Evolutionary conservation across 2,113 vertebrate species (phyloP).

Genomic region (Phoxinus phoxinus): DNA sequence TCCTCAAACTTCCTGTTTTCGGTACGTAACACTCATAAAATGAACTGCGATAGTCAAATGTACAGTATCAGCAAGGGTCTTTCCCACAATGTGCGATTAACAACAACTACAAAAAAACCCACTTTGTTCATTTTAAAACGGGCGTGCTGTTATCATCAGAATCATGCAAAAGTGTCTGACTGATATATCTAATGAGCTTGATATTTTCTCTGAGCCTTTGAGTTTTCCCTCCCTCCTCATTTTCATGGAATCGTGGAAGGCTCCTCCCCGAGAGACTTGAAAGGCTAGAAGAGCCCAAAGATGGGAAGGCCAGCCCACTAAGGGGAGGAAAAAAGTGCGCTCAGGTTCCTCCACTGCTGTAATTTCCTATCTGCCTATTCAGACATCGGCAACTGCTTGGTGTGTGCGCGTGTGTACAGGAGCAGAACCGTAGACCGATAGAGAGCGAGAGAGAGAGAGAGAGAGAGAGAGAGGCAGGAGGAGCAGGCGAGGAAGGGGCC

Average conservation of each 20-base stretch:
- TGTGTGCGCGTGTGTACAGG: constrained; percentile 67
- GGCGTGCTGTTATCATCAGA: constrained; percentile 10
- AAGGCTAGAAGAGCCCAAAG: constrained; percentile 79
- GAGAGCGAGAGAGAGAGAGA: constrained; percentile 64
- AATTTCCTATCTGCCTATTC: constrained; percentile 85
- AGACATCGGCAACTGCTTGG: constrained; percentile 80
- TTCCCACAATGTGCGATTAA: background rate
- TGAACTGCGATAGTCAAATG: background rate
- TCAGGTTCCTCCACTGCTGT: constrained; percentile 78
- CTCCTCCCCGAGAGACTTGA: constrained; percentile 77
- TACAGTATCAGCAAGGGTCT: constrained; percentile 4
- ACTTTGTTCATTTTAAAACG: constrained; percentile 19
- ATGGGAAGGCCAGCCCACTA: constrained; percentile 80
- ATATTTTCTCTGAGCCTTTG: constrained; percentile 71
- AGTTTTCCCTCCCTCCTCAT: constrained; percentile 70
- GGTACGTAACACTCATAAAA: constrained; percentile 35
- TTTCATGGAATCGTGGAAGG: constrained; percentile 77
- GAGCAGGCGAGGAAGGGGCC: constrained; percentile 69
- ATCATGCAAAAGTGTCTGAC: constrained; percentile 47
- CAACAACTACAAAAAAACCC: background rate
- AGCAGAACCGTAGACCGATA: constrained; percentile 60
- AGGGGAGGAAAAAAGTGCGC: constrained; percentile 80
- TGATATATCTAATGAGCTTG: constrained; percentile 63
- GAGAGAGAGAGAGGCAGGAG: constrained; percentile 61
- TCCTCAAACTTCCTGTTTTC: constrained; percentile 34